Conservation (phyloP, 2,797 vertebrate species). For the Danio jaintianensis region DNA sequence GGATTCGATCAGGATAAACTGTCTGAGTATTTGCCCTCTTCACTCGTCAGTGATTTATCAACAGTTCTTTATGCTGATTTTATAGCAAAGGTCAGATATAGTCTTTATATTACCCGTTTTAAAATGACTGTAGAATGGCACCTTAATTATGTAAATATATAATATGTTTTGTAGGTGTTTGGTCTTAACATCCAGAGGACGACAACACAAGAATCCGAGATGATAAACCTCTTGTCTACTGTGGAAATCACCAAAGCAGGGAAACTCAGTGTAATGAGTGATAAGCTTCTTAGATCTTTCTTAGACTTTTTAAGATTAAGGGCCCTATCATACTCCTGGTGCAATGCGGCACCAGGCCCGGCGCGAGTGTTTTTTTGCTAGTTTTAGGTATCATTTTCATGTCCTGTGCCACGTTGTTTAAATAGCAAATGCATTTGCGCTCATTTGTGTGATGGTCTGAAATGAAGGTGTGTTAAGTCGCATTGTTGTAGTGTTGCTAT, state of each 20-base stretch:
- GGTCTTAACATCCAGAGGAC: conserved; percentile 45
- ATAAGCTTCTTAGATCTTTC: too few relatives aligned
- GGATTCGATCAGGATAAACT: conserved; percentile 52
- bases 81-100: conserved; percentile 48
- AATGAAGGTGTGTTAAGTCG: too few relatives aligned
- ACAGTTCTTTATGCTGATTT: conserved; percentile 55
- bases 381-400: too few relatives aligned
- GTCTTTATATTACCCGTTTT: not conserved
- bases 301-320: too few relatives aligned
- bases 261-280: conserved; percentile 50
- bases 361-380: too few relatives aligned
- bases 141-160: not conserved
- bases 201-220: not conserved
- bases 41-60: conserved; percentile 56
- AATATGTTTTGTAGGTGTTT: conserved; percentile 49
- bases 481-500: too few relatives aligned
- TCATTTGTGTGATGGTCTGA: too few relatives aligned
- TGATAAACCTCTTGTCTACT: conserved; percentile 16
- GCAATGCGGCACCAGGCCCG: too few relatives aligned
- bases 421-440: too few relatives aligned
- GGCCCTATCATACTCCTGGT: too few relatives aligned
- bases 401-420: too few relatives aligned
- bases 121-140: not conserved
- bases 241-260: conserved; percentile 38
- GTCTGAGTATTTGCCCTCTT: conserved; percentile 53